phyloP scores from a whole-genome alignment of 2,113 vertebrate species.

The Geococcyx californianus region DNA sequence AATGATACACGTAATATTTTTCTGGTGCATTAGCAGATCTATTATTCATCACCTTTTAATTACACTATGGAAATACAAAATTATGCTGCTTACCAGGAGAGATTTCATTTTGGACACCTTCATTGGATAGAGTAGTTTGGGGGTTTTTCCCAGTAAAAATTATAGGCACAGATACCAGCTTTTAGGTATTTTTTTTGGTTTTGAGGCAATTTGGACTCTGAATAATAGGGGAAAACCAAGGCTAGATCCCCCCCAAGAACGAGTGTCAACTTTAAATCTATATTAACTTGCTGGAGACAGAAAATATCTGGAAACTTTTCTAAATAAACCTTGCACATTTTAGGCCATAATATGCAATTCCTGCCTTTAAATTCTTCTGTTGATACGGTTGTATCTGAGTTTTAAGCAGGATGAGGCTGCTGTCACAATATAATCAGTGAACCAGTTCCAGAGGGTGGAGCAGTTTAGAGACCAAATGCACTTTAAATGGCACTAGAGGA shows the following conservation, averaged over 20 bases:
- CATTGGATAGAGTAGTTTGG: background rate
- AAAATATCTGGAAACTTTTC: background rate
- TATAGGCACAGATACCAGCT: background rate
- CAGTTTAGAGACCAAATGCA: constrained; percentile 57
- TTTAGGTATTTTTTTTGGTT: background rate
- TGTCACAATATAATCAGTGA: constrained; percentile 39
- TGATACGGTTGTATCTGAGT: background rate
- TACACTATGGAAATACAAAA: background rate
- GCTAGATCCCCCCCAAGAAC: background rate
- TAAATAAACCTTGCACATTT: background rate
- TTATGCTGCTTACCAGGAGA: background rate
- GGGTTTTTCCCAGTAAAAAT: background rate
- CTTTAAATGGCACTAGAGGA: constrained; percentile 62
- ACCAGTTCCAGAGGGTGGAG: constrained; percentile 62
- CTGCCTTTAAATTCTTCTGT: constrained; percentile 8
- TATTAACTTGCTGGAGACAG: background rate
- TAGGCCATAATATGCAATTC: background rate
- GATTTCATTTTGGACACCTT: background rate
- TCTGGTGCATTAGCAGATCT: background rate
- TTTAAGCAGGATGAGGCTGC: constrained; percentile 18
- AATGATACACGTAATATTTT: background rate
- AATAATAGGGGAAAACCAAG: background rate
- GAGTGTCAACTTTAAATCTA: background rate
- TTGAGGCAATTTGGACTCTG: background rate
- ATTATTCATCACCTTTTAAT: background rate